phyloP scores from a whole-genome alignment of 2,888 invertebrate species.

The Salpingus planirostris region DNA sequence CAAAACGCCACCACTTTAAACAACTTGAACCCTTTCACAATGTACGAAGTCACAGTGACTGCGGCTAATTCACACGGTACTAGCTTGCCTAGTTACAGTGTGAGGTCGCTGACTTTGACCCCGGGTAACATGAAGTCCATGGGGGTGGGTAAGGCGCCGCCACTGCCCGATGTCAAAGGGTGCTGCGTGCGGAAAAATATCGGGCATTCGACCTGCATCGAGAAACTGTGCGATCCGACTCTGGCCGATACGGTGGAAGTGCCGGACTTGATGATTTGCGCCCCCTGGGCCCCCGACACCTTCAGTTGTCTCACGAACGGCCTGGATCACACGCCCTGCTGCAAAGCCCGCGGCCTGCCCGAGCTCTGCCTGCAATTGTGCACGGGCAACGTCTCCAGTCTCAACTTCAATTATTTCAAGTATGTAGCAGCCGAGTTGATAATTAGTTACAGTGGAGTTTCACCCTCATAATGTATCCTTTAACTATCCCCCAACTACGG shows the following conservation, averaged over 20 bases:
- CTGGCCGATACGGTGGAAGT: conserved; percentile 45
- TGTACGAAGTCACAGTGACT: conserved; percentile 72
- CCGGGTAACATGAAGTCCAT: conserved; percentile 53
- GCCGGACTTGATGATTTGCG: conserved; percentile 82
- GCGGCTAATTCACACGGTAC: conserved; percentile 61
- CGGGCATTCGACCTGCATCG: conserved; percentile 63
- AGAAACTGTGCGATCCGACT: conserved; percentile 72
- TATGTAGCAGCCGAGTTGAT: conserved; percentile 41
- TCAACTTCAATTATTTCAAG: conserved; percentile 79
- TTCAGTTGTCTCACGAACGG: conserved; percentile 73
- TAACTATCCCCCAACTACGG: too few relatives aligned
- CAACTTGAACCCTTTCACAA: conserved; percentile 64
- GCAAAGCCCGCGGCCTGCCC: conserved; percentile 65
- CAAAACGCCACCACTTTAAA: conserved; percentile 52
- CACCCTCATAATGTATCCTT: too few relatives aligned
- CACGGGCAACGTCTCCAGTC: conserved; percentile 65
- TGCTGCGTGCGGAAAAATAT: conserved; percentile 68
- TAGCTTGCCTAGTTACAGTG: conserved; percentile 64
- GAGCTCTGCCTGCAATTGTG: conserved; percentile 67
- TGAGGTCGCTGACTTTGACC: conserved; percentile 64
- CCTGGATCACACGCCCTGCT: conserved; percentile 75
- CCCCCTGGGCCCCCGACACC: conserved; percentile 75
- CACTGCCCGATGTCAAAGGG: conserved; percentile 59
- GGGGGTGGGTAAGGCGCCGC: conserved; percentile 52
- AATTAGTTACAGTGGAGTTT: neutral